Base-by-base conservation (phyloP, 53 echinoderm and acorn worm genomes). In the Luidia sarsii region DNA sequence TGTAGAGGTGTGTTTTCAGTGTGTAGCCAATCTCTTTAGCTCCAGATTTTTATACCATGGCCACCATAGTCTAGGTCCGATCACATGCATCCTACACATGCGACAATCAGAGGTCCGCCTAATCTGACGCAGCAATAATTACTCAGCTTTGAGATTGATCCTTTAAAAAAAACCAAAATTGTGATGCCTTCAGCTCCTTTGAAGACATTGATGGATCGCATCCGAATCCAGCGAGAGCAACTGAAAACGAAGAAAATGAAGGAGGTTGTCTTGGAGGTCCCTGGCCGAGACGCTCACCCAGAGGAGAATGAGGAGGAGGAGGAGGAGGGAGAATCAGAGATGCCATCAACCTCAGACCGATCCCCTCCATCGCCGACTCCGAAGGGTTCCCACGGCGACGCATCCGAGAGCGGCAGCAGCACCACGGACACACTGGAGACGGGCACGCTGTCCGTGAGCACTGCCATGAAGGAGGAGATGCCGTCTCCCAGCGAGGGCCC, bases 141-240 rank as follows among this genome's bases (percentile, higher is more conserved):
- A n/a, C n/a, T n/a, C n/a, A n/a, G n/a, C n/a, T n/a, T n/a, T n/a
- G n/a, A n/a, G n/a, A n/a, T n/a, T n/a, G n/a, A n/a, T n/a, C n/a
- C n/a, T n/a, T n/a, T 7, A 21, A 32, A 9, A 18, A 32, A 7
- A 38, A 4, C n/a, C n/a, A n/a, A n/a, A n/a, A n/a, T n/a, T n/a
- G n/a, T n/a, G n/a, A 5, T 70, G 54, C 3, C 32, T 23, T 1
- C 57, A 93, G 93, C 89, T 18, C 82, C 90, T 49, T 63, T 93
- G 55, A 80, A 89, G 53, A 79, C 31, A 36, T 52, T 93, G 67
- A 86, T 93, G 89, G 57, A 70, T 20, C 83, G 86, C 21, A 88
- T 93, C 25, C 64, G 82, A 59, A 69, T 50, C 10, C 93, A 93
- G 87, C 82, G 83, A 65, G 83, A 89, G n/a, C 86, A 89, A 39